Evolutionary conservation across 2,113 vertebrate species (phyloP).

Genomic region (Heloderma charlesbogerti): DNA sequence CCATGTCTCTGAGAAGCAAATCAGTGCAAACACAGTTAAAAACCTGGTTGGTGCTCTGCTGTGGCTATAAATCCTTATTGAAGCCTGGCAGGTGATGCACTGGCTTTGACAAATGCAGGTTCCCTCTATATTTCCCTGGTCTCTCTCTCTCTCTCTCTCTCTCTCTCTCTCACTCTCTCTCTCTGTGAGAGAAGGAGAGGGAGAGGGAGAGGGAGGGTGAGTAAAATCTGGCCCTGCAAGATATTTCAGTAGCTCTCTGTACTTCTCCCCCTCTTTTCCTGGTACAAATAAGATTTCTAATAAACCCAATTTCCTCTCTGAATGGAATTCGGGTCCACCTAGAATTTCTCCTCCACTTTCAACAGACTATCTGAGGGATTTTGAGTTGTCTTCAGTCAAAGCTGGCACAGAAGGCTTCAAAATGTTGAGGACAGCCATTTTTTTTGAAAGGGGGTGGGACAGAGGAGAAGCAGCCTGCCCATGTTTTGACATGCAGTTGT

Average conservation of each 20-base stretch:
- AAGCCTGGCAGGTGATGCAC: constrained; percentile 14
- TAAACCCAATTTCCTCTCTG: constrained; percentile 6
- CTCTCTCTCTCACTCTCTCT: no score
- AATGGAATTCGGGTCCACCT: not conserved
- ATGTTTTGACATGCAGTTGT: not conserved
- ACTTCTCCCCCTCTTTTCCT: not conserved
- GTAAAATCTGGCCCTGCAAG: not conserved
- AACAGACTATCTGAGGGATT: not conserved
- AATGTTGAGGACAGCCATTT: not conserved
- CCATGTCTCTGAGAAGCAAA: constrained; percentile 43
- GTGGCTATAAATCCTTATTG: constrained; percentile 36
- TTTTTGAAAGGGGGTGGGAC: not conserved
- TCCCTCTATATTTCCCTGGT: constrained; percentile 7
- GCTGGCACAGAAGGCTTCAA: not conserved
- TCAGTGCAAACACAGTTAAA: constrained; percentile 56
- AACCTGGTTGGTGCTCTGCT: not conserved
- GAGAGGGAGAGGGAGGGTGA: no score
- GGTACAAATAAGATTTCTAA: constrained; percentile 41
- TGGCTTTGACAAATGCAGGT: constrained; percentile 3
- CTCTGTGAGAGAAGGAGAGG: no score
- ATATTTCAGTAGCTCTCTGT: not conserved
- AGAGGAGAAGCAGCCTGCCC: not conserved
- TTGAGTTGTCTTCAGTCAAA: not conserved
- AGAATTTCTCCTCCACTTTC: not conserved
- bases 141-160: not conserved